Evolutionary conservation across 2,888 invertebrate genomes (phyloP).

Genomic region (Oscheius sp.): DNA sequence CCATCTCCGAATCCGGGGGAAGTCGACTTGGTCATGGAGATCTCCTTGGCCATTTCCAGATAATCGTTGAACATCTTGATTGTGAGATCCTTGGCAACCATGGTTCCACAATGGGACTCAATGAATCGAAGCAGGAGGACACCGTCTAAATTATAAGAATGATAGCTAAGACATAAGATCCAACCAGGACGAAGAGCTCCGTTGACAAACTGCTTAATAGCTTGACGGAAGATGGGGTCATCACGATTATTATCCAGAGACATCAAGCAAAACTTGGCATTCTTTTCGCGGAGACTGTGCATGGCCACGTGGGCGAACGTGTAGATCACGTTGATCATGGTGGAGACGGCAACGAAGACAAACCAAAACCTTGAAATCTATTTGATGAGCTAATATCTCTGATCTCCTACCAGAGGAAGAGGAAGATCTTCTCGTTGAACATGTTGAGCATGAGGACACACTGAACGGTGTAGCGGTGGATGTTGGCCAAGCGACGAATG

Average conservation of each 20-base stretch:
- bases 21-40: constrained; percentile 62
- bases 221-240: constrained; percentile 12
- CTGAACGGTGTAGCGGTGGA: constrained; percentile 72
- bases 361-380: constrained; percentile 74
- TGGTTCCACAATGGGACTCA: constrained; percentile 73
- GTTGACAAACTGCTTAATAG: constrained; percentile 58
- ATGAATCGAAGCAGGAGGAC: constrained; percentile 72
- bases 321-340: constrained; percentile 75
- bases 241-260: constrained; percentile 25
- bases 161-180: background rate
- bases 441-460: constrained; percentile 74
- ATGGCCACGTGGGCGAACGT: constrained; percentile 73
- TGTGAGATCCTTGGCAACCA: constrained; percentile 70
- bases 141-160: constrained; percentile 59
- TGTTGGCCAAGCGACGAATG: constrained; percentile 74
- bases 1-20: constrained; percentile 61
- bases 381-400: background rate
- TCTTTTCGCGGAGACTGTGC: constrained; percentile 46
- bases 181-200: constrained; percentile 64
- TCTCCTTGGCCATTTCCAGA: constrained; percentile 41
- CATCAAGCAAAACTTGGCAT: constrained; percentile 29
- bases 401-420: constrained; percentile 66
- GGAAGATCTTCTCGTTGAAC: constrained; percentile 74
- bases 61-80: constrained; percentile 65
- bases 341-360: constrained; percentile 75